phyloP scores from a whole-genome alignment of 2,797 vertebrate species.

The Sorex maritimensis region DNA sequence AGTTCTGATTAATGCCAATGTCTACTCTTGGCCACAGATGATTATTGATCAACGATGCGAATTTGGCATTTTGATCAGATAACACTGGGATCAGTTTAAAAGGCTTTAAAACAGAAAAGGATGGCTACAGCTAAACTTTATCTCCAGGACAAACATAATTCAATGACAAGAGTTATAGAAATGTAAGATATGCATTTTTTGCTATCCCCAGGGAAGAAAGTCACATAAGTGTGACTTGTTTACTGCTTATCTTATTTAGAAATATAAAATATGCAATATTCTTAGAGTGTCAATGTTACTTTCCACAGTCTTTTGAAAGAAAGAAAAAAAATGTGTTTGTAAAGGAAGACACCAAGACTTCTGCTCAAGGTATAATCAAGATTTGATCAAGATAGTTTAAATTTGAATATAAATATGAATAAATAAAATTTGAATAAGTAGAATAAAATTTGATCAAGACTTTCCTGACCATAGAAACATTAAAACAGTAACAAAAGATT shows the following conservation, averaged over 20 bases:
- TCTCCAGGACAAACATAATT: conserved; percentile 64
- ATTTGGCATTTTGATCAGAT: conserved; percentile 32
- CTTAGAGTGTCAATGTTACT: conserved; percentile 1
- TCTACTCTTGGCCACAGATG: background rate
- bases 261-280: conserved; percentile 55
- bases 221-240: conserved; percentile 64
- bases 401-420: no score
- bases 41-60: background rate
- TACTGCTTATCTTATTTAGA: conserved; percentile 58
- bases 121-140: background rate
- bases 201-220: conserved; percentile 58
- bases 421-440: no score
- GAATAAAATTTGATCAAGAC: background rate
- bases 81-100: background rate
- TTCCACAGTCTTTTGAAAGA: conserved; percentile 12
- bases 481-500: background rate
- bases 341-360: conserved; percentile 17
- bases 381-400: no score
- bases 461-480: background rate
- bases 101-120: background rate
- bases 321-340: background rate
- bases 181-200: conserved; percentile 17
- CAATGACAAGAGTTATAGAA: conserved; percentile 59
- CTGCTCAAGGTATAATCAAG: background rate
- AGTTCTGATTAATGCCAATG: background rate